Evolutionary conservation across 2,113 vertebrate genomes (phyloP).

Genomic region (Circaetus cinerascens): DNA sequence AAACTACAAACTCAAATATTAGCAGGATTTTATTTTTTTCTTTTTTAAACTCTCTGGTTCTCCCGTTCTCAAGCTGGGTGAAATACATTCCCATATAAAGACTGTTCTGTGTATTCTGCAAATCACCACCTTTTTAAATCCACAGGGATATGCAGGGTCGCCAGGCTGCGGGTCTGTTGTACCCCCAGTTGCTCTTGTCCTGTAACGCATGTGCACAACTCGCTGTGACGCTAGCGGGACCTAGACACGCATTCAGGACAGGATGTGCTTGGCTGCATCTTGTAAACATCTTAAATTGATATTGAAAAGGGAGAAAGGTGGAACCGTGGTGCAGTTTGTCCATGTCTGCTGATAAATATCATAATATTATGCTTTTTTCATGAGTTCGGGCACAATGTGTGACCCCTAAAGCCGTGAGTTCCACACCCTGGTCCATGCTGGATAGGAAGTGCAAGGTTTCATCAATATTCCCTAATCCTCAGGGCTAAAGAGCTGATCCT

Average conservation of each 20-base stretch:
- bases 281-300: not conserved
- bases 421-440: not conserved
- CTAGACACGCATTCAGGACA: fast-evolving
- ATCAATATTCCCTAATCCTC: not conserved
- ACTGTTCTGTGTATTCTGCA: not conserved
- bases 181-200: not conserved
- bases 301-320: not conserved
- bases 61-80: not conserved
- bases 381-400: not conserved
- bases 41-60: not conserved
- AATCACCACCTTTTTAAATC: not conserved
- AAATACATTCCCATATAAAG: not conserved
- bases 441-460: not conserved
- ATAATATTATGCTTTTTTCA: not conserved
- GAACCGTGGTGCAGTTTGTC: not conserved
- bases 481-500: not conserved
- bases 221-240: not conserved
- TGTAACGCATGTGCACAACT: not conserved
- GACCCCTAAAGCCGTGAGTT: not conserved
- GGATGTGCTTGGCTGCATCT: not conserved
- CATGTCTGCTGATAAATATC: not conserved
- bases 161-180: not conserved
- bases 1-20: not conserved
- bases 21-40: not conserved
- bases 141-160: not conserved